These are phyloP conservation scores for Perognathus longimembris DNA, from an alignment of 2,113 vertebrate species.

Conservation along the genomic window DNA sequence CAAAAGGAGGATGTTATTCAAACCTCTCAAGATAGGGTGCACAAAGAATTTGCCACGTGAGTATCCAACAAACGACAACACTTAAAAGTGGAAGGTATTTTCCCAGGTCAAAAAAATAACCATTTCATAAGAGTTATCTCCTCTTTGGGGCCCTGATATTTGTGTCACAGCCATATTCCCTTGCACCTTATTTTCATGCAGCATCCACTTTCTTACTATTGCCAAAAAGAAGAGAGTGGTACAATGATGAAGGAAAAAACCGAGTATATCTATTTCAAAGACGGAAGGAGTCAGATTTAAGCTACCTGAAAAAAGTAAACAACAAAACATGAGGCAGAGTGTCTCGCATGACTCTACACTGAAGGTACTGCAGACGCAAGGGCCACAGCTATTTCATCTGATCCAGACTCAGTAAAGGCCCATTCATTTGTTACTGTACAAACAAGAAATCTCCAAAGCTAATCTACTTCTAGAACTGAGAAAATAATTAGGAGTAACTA, in stretches of 20 bases:
- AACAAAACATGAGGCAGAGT: neutral
- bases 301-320: neutral
- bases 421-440: neutral
- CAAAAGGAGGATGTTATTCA: neutral
- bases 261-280: neutral
- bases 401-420: neutral
- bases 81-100: slow-evolving; percentile 28
- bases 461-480: neutral
- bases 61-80: slow-evolving; percentile 5
- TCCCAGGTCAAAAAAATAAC: neutral
- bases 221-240: neutral
- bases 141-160: neutral
- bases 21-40: neutral
- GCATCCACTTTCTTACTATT: neutral
- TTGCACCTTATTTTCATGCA: neutral
- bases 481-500: neutral
- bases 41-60: neutral
- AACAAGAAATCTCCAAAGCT: slow-evolving; percentile 41
- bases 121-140: neutral
- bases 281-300: neutral
- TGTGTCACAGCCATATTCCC: neutral
- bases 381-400: neutral
- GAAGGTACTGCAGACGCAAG: neutral
- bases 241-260: neutral
- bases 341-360: neutral